Evolutionary conservation across 2,888 invertebrate species (phyloP), one percentile per base, ranked within the genome.

Genomic region (Phoenoteleia sp.): DNA sequence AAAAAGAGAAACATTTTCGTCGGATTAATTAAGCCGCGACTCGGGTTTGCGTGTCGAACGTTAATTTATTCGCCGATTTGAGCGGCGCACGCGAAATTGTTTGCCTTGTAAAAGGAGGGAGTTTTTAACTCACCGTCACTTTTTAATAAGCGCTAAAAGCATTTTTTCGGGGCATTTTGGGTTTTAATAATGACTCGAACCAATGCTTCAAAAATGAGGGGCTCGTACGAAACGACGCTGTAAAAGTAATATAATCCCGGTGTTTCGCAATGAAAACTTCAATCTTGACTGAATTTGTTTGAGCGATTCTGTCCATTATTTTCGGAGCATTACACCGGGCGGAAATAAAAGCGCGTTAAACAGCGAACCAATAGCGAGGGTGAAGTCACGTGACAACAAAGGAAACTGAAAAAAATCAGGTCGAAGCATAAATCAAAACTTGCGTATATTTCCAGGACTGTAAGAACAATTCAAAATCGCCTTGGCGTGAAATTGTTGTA

Each of bases 391-490:
- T 4, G 17, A n/a, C 52, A 25, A 72, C 13, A 47, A 66, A 60
- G 60, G 67, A 42, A 60, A 74, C 67, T 64, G 29, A 29, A 81
- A 66, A n/a, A 67, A 69, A 75, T 58, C 27, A 74, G 52, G 29
- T 11, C 52, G 58, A 66, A 62, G 29, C 49, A 19, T 74, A 67
- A 75, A 81, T 69, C 21, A 75, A 81, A 81, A 81, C 25, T 74
- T 67, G 74, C 47, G 27, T 75, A 62, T 75, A 75, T 81, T 74
- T 75, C 21, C 17, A 19, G 36, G 36, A 13, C 17, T 47, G 52
- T 69, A 74, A 72, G 66, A 72, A 66, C 47, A 75, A 62, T 75
- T 75, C 15, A 60, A 58, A 67, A 66, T 25, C 19, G 66, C 33
- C 33, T 42, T n/a, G n/a, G n/a, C 56, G 33, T 23, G 9, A 15